Percentiles rank a stretch among this genome's conserved stretches.
phyloP scores from a whole-genome alignment of 2,888 invertebrate genomes.

The Amorpha juglandis region DNA sequence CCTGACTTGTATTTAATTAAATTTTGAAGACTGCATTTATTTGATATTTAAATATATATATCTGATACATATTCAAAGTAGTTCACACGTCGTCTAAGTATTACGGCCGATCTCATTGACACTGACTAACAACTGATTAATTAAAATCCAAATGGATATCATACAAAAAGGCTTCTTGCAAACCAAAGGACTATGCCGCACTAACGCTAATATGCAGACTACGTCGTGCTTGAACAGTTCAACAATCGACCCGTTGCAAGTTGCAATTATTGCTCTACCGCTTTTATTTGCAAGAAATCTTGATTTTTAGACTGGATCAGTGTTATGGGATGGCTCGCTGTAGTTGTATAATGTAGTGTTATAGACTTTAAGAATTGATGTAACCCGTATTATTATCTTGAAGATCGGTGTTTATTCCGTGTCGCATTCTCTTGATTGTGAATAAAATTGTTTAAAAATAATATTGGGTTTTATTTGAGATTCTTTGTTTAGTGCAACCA shows the following conservation, averaged over 20 bases:
- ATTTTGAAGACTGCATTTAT: conserved; percentile 56
- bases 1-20: conserved; percentile 46
- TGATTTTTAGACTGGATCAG: neutral
- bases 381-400: conserved; percentile 40
- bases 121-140: neutral
- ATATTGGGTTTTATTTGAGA: neutral
- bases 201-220: neutral
- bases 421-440: conserved; percentile 55
- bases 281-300: neutral
- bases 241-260: too few species aligned
- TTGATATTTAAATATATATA: conserved; percentile 50
- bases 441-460: conserved; percentile 37
- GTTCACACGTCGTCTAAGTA: conserved; percentile 11
- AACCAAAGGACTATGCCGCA: neutral
- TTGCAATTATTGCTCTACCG: too few species aligned
- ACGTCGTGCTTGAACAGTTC: neutral
- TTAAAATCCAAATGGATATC: neutral
- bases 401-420: conserved; percentile 55
- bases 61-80: conserved; percentile 27
- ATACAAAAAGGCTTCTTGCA: conserved; percentile 1
- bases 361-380: conserved; percentile 35
- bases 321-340: neutral
- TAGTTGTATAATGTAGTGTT: conserved; percentile 40
- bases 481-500: neutral
- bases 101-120: conserved; percentile 21